Evolutionary conservation across 2,888 invertebrate species (phyloP).

Genomic region (Conchocele bisecta): DNA sequence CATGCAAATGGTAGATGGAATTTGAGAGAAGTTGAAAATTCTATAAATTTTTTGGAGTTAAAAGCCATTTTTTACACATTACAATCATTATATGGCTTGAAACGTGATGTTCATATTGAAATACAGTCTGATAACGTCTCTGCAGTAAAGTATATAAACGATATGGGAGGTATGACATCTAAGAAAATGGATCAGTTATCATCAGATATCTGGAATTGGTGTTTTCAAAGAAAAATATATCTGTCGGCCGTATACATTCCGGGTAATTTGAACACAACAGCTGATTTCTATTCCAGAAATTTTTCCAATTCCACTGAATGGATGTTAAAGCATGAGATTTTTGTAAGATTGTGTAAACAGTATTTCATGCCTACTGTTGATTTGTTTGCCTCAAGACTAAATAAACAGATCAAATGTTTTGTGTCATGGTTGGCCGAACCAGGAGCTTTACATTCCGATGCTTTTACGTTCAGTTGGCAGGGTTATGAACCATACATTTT

Average conservation of each 20-base stretch:
- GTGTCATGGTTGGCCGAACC: conserved; percentile 16
- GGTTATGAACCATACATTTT: conserved; percentile 6
- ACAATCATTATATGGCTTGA: background rate
- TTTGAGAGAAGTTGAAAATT: background rate
- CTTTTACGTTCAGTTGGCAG: conserved; percentile 1
- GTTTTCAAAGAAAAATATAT: background rate
- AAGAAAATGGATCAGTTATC: background rate
- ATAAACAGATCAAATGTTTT: background rate
- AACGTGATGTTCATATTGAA: background rate
- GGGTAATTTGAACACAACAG: background rate
- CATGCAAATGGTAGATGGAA: conserved; percentile 1
- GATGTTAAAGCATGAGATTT: conserved; percentile 1
- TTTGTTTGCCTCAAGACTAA: conserved; percentile 6
- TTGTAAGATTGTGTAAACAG: conserved; percentile 2
- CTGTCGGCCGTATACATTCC: conserved; percentile 6
- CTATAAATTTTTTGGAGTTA: background rate
- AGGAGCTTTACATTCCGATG: background rate
- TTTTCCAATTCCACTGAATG: conserved; percentile 15
- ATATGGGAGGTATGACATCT: conserved; percentile 2
- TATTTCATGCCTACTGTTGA: conserved; percentile 6
- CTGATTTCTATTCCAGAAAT: conserved; percentile 5
- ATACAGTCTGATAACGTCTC: background rate
- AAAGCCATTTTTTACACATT: conserved; percentile 2
- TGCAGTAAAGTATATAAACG: background rate
- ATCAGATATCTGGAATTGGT: conserved; percentile 2